Evolutionary conservation across 2,113 vertebrate species (phyloP), one percentile per base, ranked within the genome.

Genomic region (Catharus bicknelli): DNA sequence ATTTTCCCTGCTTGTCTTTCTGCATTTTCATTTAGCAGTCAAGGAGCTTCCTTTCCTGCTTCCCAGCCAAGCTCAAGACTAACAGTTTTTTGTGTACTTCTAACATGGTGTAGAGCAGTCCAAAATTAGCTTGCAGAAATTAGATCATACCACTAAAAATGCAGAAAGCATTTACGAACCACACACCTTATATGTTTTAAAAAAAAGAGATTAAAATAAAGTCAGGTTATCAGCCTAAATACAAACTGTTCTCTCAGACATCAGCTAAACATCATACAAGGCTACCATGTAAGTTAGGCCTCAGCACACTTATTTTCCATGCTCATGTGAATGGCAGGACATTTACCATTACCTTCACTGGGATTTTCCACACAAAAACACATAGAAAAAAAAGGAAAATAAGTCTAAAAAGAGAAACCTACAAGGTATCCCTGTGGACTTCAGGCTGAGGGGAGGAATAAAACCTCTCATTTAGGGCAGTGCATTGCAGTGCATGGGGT

Each of bases 311-410:
- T 32, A 66, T 83, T 83, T 45, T 27, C 51, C 23, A 11, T 2
- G 11, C 53, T 40, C 40, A 32, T 0, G 5, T 17, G 66, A 90
- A 72, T 3, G 3, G 43, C 5, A 82, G 17, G 66, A 66, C 40
- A 34, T 47, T 64, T 29, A 43, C 30, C 54, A 10, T 26, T 42
- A 66, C 48, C 34, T 57, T 45, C 10, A 58, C 67, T 54, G 85
- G 57, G 86, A 91, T 90, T 93, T 88, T 92, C 88, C 90, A 93
- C 73, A 83, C 21, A 92, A 75, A 95, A 64, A 4, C 48, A 67
- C 78, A 18, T n/a, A 63, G 26, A 30, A 25, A 77, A 94, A 64
- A 62, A 64, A 32, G 7, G 10, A 75, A 80, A 85, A 5, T 11
- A 53, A 74, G 19, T 66, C 85, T 57, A 68, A 75, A 84, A 68